Evolutionary conservation across 1,140 invertebrate species (phyloP).

Genomic region (Listronotus oregonensis): DNA sequence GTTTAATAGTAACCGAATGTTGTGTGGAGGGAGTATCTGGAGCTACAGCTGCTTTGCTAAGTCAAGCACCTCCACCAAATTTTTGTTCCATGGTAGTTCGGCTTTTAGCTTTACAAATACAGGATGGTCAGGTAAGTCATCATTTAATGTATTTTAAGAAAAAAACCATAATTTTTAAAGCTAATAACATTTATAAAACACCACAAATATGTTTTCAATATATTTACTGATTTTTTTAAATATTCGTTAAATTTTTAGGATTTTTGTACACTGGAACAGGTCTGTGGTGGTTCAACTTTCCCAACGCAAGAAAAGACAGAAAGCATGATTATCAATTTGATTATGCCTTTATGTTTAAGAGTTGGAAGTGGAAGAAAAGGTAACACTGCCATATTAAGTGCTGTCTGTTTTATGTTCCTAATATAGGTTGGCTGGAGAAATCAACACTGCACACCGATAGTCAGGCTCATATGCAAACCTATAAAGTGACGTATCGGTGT

Average conservation of each 20-base stretch:
- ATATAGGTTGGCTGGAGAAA: no score
- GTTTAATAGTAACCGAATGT: constrained; percentile 79
- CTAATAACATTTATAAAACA: no score
- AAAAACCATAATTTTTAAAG: neutral
- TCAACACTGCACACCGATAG: no score
- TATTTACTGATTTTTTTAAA: no score
- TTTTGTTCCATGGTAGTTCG: constrained; percentile 96
- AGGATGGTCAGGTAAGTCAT: constrained; percentile 79
- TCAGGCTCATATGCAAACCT: no score
- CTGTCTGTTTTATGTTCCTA: no score
- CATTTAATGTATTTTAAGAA: neutral
- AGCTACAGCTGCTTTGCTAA: constrained; percentile 78
- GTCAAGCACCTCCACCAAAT: constrained; percentile 85
- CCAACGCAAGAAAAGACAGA: constrained; percentile 90
- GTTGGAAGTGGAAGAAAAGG: constrained; percentile 88
- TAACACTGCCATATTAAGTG: constrained; percentile 4
- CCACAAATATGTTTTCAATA: no score
- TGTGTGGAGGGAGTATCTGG: constrained; percentile 72
- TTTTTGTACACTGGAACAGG: constrained; percentile 90
- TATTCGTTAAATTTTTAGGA: no score
- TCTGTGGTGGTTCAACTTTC: constrained; percentile 89
- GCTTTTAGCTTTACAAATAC: constrained; percentile 91
- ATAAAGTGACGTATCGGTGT: no score
- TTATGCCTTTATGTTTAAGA: constrained; percentile 93
- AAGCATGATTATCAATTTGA: constrained; percentile 92